Evolutionary conservation across 2,888 invertebrate genomes (phyloP).

Genomic region (Drosophila helvetica): DNA sequence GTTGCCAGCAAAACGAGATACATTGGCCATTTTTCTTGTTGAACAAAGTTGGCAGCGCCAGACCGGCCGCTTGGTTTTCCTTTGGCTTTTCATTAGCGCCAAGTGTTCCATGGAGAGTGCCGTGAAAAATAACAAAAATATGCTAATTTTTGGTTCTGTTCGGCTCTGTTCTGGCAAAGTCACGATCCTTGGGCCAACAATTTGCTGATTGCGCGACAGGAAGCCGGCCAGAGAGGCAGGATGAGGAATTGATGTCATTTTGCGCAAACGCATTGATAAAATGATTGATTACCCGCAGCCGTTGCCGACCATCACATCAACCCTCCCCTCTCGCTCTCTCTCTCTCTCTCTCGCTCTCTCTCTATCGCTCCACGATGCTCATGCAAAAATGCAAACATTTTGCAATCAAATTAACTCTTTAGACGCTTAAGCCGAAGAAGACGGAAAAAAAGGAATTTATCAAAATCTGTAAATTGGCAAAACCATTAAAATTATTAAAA

Average conservation of each 20-base stretch:
- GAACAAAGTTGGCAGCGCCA: neutral
- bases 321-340: too few species aligned
- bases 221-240: constrained; percentile 25
- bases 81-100: constrained; percentile 73
- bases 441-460: constrained; percentile 71
- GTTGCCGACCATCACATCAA: constrained; percentile 35
- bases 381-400: constrained; percentile 72
- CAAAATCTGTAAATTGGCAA: constrained; percentile 80
- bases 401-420: constrained; percentile 80
- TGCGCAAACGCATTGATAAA: constrained; percentile 79
- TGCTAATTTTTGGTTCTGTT: constrained; percentile 65
- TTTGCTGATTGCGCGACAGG: constrained; percentile 75
- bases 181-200: constrained; percentile 76
- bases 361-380: neutral
- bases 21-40: constrained; percentile 33
- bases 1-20: constrained; percentile 29
- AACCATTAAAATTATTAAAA: constrained; percentile 83
- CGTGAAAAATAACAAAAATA: constrained; percentile 76
- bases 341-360: constrained; percentile 7
- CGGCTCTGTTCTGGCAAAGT: constrained; percentile 68
- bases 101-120: constrained; percentile 58
- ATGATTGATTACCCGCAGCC: constrained; percentile 81
- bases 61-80: constrained; percentile 27
- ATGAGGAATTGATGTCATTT: constrained; percentile 76
- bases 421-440: constrained; percentile 64